Evolutionary conservation across 2,797 vertebrate species (phyloP).

Genomic region (Spinibarbus caldwelli): DNA sequence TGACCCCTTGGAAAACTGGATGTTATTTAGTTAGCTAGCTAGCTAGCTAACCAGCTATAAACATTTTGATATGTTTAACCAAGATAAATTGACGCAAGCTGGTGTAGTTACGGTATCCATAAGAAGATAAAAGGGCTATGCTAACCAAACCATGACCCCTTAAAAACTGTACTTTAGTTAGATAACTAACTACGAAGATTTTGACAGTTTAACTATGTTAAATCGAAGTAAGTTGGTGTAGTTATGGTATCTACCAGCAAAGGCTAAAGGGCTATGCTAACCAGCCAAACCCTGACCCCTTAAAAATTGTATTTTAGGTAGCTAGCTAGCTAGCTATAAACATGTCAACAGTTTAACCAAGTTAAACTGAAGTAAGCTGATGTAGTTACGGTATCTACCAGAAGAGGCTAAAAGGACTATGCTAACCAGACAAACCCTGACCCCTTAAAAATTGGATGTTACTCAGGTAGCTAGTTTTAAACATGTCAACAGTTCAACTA

Average conservation of each 20-base stretch:
- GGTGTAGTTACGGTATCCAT: not conserved
- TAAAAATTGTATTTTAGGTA: no score
- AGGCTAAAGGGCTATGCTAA: not conserved
- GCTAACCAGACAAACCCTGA: not conserved
- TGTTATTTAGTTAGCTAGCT: not conserved
- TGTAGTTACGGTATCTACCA: not conserved
- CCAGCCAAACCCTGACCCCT: not conserved
- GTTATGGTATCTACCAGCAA: not conserved
- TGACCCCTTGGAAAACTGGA: not conserved
- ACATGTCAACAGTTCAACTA: not conserved
- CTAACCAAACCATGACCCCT: no score
- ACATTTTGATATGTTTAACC: not conserved
- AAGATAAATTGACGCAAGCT: no score
- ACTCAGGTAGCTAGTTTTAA: not conserved
- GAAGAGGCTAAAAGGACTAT: not conserved
- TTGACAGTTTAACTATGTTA: not conserved
- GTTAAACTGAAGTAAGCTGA: not conserved
- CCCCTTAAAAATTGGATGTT: not conserved
- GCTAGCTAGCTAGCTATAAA: not conserved
- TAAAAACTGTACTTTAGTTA: not conserved
- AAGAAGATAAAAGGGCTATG: no score
- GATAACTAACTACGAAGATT: no score
- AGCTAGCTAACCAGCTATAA: not conserved
- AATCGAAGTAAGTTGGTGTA: no score
- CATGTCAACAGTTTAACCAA: not conserved